Evolutionary conservation across 2,797 vertebrate genomes (phyloP).

Genomic region (Kryptolebias ocellatus): DNA sequence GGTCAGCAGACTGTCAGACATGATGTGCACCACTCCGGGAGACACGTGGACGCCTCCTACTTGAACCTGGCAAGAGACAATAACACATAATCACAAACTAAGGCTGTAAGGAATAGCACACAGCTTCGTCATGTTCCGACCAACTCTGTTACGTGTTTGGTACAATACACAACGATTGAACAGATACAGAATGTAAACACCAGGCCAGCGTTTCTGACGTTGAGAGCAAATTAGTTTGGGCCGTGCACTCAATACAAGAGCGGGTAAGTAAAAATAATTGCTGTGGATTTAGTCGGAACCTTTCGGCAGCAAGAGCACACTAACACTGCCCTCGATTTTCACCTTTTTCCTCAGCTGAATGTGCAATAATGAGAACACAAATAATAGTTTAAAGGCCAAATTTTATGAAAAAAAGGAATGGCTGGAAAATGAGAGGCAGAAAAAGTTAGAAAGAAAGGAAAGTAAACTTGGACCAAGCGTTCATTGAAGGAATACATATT

Average conservation of each 20-base stretch:
- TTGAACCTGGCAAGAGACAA: constrained; percentile 83
- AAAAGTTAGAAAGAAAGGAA: not conserved
- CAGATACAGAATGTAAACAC: constrained; percentile 29
- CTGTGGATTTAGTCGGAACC: constrained; percentile 56
- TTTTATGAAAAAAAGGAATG: constrained; percentile 19
- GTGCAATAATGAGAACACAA: constrained; percentile 51
- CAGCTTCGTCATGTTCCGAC: not conserved
- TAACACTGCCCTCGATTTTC: constrained; percentile 45
- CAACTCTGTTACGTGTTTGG: not conserved
- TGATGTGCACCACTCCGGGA: constrained; percentile 91
- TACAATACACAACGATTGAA: not conserved
- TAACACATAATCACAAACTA: not conserved
- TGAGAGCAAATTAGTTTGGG: constrained; percentile 41
- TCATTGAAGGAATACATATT: too few relatives aligned
- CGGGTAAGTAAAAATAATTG: constrained; percentile 64
- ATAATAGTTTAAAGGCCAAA: constrained; percentile 55
- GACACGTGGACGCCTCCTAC: constrained; percentile 95
- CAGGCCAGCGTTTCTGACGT: constrained; percentile 9
- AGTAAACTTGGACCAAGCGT: not conserved
- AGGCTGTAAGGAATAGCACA: not conserved
- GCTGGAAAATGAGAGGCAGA: constrained; percentile 5
- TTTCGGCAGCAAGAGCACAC: constrained; percentile 53
- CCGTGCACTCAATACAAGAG: constrained; percentile 58
- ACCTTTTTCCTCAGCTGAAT: constrained; percentile 59
- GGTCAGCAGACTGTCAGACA: constrained; percentile 95